phyloP scores from a whole-genome alignment of 2,888 invertebrate species.

The Perizoma affinitatum region DNA sequence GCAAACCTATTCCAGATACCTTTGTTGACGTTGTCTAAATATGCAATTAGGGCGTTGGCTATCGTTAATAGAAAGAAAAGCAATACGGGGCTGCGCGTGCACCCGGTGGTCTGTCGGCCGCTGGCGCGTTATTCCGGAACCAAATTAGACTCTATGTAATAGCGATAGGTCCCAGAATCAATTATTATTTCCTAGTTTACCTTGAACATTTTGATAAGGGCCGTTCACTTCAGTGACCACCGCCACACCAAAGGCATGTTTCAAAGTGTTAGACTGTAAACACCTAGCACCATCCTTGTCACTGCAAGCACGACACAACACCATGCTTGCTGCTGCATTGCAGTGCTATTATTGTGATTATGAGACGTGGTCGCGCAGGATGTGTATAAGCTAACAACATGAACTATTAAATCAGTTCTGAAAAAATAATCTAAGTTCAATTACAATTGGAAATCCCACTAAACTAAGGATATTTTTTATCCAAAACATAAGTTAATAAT shows the following conservation, averaged over 20 bases:
- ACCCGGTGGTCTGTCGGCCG: conserved; percentile 19
- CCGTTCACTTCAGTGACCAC: conserved; percentile 55
- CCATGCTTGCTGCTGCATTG: not conserved
- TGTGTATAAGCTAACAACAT: no score
- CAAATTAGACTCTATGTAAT: conserved; percentile 51
- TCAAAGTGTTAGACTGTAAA: conserved; percentile 25
- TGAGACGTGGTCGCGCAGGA: no score
- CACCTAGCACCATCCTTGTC: conserved; percentile 24
- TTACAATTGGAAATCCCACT: no score
- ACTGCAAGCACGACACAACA: not conserved
- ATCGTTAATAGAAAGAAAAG: conserved; percentile 58
- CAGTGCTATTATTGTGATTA: no score
- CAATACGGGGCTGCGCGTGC: conserved; percentile 49
- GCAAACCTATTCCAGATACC: conserved; percentile 69
- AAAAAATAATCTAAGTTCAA: no score
- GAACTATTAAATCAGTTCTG: no score
- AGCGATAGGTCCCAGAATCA: conserved; percentile 50
- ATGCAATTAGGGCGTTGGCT: conserved; percentile 69
- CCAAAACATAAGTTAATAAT: not conserved
- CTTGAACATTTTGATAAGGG: conserved; percentile 74
- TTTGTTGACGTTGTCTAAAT: conserved; percentile 68
- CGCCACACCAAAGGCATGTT: conserved; percentile 21
- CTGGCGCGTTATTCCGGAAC: conserved; percentile 17
- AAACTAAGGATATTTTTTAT: not conserved
- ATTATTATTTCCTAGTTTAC: conserved; percentile 62